phyloP scores from a whole-genome alignment of 2,888 invertebrate genomes.

The Rotaria socialis region DNA sequence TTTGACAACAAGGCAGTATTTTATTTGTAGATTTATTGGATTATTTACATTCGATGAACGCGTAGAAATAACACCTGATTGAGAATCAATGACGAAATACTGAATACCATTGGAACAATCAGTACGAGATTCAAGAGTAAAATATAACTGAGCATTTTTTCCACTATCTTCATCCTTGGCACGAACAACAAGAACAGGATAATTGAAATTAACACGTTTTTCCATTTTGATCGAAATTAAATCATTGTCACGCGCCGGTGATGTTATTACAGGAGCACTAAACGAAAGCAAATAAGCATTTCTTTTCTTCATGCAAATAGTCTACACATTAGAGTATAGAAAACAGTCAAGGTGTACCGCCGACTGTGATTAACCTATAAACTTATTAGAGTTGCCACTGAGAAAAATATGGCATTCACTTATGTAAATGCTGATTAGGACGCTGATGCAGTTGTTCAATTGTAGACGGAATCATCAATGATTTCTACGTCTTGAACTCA shows the following conservation, averaged over 20 bases:
- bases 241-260: slow-evolving; percentile 26
- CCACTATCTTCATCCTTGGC: slow-evolving; percentile 81
- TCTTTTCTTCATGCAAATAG: too few species aligned
- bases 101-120: neutral
- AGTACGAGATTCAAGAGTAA: neutral
- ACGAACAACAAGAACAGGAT: slow-evolving; percentile 80
- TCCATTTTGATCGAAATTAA: slow-evolving; percentile 19
- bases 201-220: slow-evolving; percentile 69
- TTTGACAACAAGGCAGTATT: slow-evolving; percentile 24
- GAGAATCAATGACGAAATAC: neutral
- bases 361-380: too few species aligned
- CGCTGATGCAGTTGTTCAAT: too few species aligned
- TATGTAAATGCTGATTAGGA: too few species aligned
- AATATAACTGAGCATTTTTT: slow-evolving; percentile 35
- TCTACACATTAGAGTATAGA: too few species aligned
- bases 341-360: too few species aligned
- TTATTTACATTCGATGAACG: slow-evolving; percentile 6
- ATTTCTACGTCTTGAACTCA: too few species aligned
- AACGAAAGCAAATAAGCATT: neutral
- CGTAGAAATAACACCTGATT: slow-evolving; percentile 5
- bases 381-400: too few species aligned
- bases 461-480: too few species aligned
- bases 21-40: neutral
- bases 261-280: slow-evolving; percentile 1
- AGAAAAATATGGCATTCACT: too few species aligned